phyloP scores from a whole-genome alignment of 2,888 invertebrate species.

The Oscheius sp. region DNA sequence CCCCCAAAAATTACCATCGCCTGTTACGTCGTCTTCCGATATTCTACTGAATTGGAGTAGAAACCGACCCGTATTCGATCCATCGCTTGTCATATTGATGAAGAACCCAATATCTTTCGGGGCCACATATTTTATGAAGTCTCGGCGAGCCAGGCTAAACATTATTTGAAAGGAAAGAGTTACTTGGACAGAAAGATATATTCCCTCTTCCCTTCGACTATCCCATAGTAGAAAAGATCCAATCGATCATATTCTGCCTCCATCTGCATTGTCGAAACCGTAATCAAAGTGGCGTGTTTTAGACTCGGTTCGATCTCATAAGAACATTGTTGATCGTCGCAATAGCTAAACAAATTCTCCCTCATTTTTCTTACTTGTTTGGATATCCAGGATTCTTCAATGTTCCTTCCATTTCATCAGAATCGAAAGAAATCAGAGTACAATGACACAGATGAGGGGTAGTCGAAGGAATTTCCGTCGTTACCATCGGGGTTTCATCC shows the following conservation, averaged over 20 bases:
- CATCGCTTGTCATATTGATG: not conserved
- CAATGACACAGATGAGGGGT: not conserved
- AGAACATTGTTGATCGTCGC: not conserved
- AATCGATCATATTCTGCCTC: not conserved
- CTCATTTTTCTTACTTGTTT: not conserved
- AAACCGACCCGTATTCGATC: not conserved
- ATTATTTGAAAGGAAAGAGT: not conserved
- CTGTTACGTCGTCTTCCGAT: not conserved
- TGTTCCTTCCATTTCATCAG: not conserved
- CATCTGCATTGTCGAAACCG: not conserved
- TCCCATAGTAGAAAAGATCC: not conserved
- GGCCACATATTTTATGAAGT: not conserved
- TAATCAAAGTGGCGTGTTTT: not conserved
- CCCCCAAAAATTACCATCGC: not conserved
- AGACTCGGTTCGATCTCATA: constrained; percentile 17
- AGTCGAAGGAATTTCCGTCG: not conserved
- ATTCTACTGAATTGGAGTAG: not conserved
- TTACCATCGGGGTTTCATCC: not conserved
- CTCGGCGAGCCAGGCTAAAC: not conserved
- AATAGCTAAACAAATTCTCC: not conserved
- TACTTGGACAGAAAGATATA: not conserved
- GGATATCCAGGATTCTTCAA: constrained; percentile 19
- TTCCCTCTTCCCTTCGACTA: not conserved
- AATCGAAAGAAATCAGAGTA: not conserved
- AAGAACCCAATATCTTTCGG: not conserved